phyloP scores from a whole-genome alignment of 2,113 vertebrate species.

The Trichechus manatus region DNA sequence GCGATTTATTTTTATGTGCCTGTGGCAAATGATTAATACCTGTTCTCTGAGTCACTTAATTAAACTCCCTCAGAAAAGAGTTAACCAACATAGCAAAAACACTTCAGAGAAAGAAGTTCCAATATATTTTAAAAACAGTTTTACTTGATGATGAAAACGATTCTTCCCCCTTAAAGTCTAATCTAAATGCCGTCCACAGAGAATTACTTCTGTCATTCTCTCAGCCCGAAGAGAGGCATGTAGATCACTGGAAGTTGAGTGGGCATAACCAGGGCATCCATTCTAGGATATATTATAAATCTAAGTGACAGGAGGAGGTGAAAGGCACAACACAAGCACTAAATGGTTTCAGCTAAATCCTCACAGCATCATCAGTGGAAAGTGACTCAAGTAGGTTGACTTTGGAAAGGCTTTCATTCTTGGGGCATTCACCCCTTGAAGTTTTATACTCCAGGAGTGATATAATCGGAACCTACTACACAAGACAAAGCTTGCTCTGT shows the following conservation, averaged over 20 bases:
- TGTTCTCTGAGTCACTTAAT: slow-evolving; percentile 7
- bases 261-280: background rate
- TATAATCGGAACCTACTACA: slow-evolving; percentile 52
- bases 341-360: background rate
- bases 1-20: slow-evolving; percentile 41
- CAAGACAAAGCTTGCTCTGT: slow-evolving; percentile 69
- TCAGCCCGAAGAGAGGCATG: background rate
- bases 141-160: background rate
- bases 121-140: slow-evolving; percentile 21
- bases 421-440: slow-evolving; percentile 2
- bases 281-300: slow-evolving; percentile 27
- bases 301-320: background rate
- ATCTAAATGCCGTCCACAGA: background rate
- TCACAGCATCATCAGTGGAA: background rate
- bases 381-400: slow-evolving; percentile 42
- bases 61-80: slow-evolving; percentile 41
- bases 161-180: background rate
- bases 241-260: background rate
- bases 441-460: slow-evolving; percentile 38
- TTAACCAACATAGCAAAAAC: slow-evolving; percentile 23
- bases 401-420: slow-evolving; percentile 65
- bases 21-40: background rate
- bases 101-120: slow-evolving; percentile 23
- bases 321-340: background rate
- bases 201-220: background rate